A percentile compares a stretch with the other conserved stretches of the same genome.
Conservation (phyloP, 2,888 invertebrate species). For the Serripes groenlandicus region DNA sequence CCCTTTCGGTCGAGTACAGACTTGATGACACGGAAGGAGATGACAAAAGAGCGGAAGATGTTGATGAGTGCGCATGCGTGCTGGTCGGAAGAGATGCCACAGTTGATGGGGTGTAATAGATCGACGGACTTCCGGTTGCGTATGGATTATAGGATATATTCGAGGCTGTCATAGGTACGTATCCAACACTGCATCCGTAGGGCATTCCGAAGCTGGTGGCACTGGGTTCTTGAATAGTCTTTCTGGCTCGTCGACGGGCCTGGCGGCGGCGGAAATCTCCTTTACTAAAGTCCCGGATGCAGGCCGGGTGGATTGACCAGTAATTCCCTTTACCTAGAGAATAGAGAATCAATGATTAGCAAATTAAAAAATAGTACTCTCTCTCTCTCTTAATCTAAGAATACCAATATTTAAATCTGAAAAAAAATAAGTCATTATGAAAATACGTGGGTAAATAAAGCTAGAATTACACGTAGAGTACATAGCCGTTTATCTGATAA, state of each 20-base stretch:
- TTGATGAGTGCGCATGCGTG: not conserved
- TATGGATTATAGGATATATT: constrained; percentile 68
- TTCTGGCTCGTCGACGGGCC: constrained; percentile 94
- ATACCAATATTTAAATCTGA: too few relatives aligned
- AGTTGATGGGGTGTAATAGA: constrained; percentile 31
- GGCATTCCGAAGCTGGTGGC: not conserved
- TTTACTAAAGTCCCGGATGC: constrained; percentile 97
- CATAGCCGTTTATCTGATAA: too few relatives aligned
- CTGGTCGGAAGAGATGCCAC: constrained; percentile 7
- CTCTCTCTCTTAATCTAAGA: too few relatives aligned
- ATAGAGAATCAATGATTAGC: too few relatives aligned
- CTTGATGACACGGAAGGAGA: not conserved
- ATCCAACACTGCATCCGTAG: constrained; percentile 64
- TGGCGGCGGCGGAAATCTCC: constrained; percentile 98
- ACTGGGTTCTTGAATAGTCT: constrained; percentile 55
- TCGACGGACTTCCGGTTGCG: constrained; percentile 11
- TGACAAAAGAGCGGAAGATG: constrained; percentile 1
- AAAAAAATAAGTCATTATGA: too few relatives aligned
- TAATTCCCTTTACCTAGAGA: constrained; percentile 93
- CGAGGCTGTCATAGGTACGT: constrained; percentile 77
- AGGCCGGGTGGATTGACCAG: constrained; percentile 99
- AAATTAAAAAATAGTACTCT: too few relatives aligned
- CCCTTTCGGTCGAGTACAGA: not conserved
- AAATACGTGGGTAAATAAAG: too few relatives aligned
- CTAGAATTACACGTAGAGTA: too few relatives aligned